Base-by-base conservation (phyloP, 2,888 invertebrate genomes). In the Beris chalybata region DNA sequence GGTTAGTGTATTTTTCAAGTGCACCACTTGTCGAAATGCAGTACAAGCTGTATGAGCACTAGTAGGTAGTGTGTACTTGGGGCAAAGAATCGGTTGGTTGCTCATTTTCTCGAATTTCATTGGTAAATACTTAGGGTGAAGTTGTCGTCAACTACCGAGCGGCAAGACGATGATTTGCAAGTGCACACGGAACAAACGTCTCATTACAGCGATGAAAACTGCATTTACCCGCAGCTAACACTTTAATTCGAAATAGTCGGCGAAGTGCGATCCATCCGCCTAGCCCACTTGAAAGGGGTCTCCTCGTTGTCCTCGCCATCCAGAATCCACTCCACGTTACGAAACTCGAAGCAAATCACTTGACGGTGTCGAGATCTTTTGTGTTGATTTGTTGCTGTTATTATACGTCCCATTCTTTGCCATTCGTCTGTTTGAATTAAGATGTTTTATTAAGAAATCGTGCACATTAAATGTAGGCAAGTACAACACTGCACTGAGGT, bases 141-240 rank as follows among this genome's bases (percentile, higher is more conserved):
- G 38, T 50, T 38, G 61, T n/a, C 50, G 48, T 47, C 48, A 47
- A 22, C 13, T 13, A 38, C n/a, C 13, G 44, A 12, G 31, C 29
- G 22, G 61, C 50, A 61, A 50, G 61, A 52, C 50, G 61, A 61
- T 61, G 61, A 61, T 61, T 61, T 61, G 61, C 61, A 52, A 61
- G 61, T 38, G 43, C 50, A 52, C 61, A 50, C 38, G 38, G 61
- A 61, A 61, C 61, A 61, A 61, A 61, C 61, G 61, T 61, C 61
- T 61, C 61, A 61, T 61, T 61, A 61, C 61, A 50, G 61, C 50
- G 50, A 61, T 61, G 61, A 61, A 61, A 61, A 61, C 61, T 61
- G 61, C 61, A 50, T 50, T 61, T 50, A 38, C 32, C 61, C 61
- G 22, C 50, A 38, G 52, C 29, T 22, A 22, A n/a, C 30, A 22